A percentile compares a stretch with the other conserved stretches of the same genome.
Evolutionary conservation across 2,888 invertebrate genomes (phyloP).

Genomic region (Dolichopus griseipennis): DNA sequence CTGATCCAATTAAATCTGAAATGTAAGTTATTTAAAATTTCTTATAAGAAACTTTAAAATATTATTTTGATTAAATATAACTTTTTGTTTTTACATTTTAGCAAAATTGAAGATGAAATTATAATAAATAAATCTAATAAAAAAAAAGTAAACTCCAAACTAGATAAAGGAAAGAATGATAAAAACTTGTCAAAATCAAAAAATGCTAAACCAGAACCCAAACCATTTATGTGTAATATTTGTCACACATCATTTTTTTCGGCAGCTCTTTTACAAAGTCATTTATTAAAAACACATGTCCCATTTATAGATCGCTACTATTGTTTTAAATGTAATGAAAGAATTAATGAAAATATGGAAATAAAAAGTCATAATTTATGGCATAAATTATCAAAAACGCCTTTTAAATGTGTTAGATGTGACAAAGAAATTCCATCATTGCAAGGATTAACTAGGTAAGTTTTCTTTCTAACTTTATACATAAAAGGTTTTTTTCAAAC

Average conservation of each 20-base stretch:
- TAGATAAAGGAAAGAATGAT: neutral
- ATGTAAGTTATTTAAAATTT: neutral
- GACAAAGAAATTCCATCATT: conserved; percentile 33
- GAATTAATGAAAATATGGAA: conserved; percentile 39
- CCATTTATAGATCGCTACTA: conserved; percentile 36
- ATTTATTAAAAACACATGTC: conserved; percentile 30
- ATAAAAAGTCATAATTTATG: conserved; percentile 43
- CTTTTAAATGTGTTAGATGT: conserved; percentile 46
- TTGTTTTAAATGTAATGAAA: conserved; percentile 47
- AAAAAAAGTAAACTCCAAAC: neutral
- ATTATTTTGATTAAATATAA: neutral
- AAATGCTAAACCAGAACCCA: neutral
- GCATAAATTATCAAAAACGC: conserved; percentile 40
- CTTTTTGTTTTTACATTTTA: neutral
- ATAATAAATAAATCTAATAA: neutral
- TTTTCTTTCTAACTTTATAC: neutral
- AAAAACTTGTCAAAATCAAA: neutral
- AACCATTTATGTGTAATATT: neutral
- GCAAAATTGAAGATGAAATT: neutral
- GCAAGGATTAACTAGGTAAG: conserved; percentile 24
- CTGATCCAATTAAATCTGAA: neutral
- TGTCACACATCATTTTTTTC: neutral
- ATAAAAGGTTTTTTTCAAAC: neutral
- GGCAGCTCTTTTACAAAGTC: conserved; percentile 29
- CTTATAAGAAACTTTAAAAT: neutral